A percentile compares a stretch with the other conserved stretches of the same genome.
Conservation (phyloP, 2,113 vertebrate species). For the Oncorhynchus kisutch region DNA sequence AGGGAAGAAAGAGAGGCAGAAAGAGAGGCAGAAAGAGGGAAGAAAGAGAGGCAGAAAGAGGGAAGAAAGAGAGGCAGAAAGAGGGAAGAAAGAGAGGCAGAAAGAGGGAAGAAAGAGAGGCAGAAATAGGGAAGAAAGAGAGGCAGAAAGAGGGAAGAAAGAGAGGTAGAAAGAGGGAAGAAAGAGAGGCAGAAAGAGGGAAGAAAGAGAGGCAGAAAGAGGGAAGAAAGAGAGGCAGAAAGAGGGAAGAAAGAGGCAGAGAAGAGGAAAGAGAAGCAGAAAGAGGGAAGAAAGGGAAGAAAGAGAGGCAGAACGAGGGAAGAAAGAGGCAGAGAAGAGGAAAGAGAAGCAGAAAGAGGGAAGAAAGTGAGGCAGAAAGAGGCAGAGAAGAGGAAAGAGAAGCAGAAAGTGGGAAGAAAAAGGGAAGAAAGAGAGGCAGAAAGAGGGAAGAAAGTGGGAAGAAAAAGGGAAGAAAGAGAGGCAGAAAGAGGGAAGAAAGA, state of each 20-base stretch:
- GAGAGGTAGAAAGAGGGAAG: no score
- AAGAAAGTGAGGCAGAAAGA: no score
- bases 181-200: neutral
- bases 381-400: no score
- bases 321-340: neutral
- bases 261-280: neutral
- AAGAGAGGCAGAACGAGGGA: neutral
- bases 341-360: neutral
- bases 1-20: neutral
- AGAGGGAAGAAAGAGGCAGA: no score
- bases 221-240: neutral
- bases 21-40: neutral
- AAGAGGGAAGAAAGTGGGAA: neutral
- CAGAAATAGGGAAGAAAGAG: neutral
- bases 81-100: neutral
- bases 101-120: neutral
- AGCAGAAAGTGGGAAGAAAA: no score
- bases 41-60: neutral
- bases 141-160: no score
- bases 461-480: neutral
- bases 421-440: neutral
- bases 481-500: neutral
- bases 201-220: neutral
- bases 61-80: neutral
- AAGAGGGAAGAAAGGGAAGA: neutral